These are phyloP conservation scores for Arizona elegans DNA, from an alignment of 2,113 vertebrate genomes.

Conservation along the genomic window DNA sequence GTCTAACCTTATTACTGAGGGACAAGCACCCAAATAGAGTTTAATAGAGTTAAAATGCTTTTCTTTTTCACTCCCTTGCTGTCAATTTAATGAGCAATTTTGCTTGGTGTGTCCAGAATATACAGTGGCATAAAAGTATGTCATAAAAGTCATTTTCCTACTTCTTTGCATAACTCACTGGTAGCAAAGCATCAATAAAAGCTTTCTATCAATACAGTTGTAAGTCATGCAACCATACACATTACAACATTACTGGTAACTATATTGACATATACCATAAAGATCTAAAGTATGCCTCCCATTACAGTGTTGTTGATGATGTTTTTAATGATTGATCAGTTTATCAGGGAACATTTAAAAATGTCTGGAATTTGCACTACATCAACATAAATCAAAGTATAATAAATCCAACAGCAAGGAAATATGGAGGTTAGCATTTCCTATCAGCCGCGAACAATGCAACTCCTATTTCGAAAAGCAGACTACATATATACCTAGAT, in stretches of 20 bases:
- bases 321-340: slow-evolving; percentile 1
- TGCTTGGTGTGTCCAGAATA: slow-evolving; percentile 37
- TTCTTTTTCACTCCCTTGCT: slow-evolving; percentile 15
- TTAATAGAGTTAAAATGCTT: slow-evolving; percentile 54
- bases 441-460: not conserved
- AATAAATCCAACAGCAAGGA: not conserved
- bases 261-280: slow-evolving; percentile 17
- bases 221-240: not conserved
- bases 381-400: not conserved
- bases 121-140: fast-evolving
- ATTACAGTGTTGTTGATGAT: not conserved
- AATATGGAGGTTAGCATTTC: not conserved
- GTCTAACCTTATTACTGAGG: slow-evolving; percentile 26
- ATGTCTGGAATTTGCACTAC: not conserved
- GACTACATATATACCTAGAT: not conserved
- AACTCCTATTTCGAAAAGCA: not conserved
- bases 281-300: not conserved
- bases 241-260: not conserved
- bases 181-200: slow-evolving; percentile 34
- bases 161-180: slow-evolving; percentile 56
- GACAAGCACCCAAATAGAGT: slow-evolving; percentile 46
- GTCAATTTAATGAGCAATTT: slow-evolving; percentile 14
- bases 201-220: slow-evolving; percentile 26
- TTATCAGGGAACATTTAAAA: not conserved
- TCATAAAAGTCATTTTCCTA: slow-evolving; percentile 51